Evolutionary conservation across 2,113 vertebrate species (phyloP).

Genomic region (Electrona antarctica): DNA sequence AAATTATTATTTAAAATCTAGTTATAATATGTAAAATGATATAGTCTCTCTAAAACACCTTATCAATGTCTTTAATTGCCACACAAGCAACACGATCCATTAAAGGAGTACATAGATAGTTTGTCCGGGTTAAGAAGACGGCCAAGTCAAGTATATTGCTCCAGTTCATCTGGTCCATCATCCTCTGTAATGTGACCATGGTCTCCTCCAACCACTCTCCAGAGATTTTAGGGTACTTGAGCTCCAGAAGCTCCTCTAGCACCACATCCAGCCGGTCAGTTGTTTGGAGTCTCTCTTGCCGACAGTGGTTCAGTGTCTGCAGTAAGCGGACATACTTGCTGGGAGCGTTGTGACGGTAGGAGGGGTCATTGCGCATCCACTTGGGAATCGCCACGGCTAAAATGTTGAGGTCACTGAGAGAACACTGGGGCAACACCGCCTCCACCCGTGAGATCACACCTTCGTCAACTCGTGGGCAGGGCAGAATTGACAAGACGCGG

Average conservation of each 20-base stretch:
- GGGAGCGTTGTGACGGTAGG: constrained; percentile 66
- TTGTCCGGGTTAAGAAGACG: constrained; percentile 80
- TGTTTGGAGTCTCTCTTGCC: constrained; percentile 75
- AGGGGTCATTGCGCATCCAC: constrained; percentile 77
- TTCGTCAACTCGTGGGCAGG: constrained; percentile 75
- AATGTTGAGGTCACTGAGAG: constrained; percentile 76
- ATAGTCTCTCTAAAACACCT: constrained; percentile 75
- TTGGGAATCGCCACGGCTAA: constrained; percentile 78
- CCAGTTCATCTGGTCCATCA: constrained; percentile 82
- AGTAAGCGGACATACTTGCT: constrained; percentile 80
- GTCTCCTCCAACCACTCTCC: constrained; percentile 84
- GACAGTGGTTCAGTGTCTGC: constrained; percentile 81
- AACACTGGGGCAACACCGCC: constrained; percentile 83
- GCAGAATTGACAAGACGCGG: constrained; percentile 80
- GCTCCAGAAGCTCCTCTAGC: constrained; percentile 85
- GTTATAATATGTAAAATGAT: background rate
- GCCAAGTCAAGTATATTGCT: constrained; percentile 77
- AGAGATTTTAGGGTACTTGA: constrained; percentile 71
- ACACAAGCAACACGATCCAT: constrained; percentile 86
- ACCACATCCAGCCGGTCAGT: constrained; percentile 77
- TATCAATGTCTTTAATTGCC: constrained; percentile 79
- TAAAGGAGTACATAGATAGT: constrained; percentile 70
- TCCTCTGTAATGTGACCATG: constrained; percentile 68
- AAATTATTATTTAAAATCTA: too few relatives aligned
- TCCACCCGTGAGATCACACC: constrained; percentile 71